Evolutionary conservation across 1,140 invertebrate genomes (phyloP).

Genomic region (Saxidomus purpurata): DNA sequence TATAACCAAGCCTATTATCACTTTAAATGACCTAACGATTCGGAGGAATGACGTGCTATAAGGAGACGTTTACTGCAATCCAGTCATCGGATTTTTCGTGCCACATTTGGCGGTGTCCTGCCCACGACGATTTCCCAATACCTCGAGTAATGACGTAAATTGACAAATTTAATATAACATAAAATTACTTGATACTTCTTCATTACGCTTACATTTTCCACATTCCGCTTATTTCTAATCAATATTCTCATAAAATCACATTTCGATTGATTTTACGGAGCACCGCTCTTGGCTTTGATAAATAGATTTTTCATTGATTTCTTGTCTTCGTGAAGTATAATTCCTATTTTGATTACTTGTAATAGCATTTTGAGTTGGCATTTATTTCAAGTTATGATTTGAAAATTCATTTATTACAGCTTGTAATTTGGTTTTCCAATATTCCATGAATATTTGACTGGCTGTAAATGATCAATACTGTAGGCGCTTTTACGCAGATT

Average conservation of each 20-base stretch:
- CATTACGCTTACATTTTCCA: slow-evolving; percentile 48
- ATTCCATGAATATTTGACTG: slow-evolving; percentile 59
- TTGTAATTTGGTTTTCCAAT: slow-evolving; percentile 56
- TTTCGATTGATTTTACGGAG: slow-evolving; percentile 47
- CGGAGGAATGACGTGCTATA: background rate
- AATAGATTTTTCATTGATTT: slow-evolving; percentile 51
- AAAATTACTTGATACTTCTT: slow-evolving; percentile 39
- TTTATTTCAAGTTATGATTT: slow-evolving; percentile 66
- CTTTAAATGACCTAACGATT: slow-evolving; percentile 1
- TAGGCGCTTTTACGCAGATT: slow-evolving; percentile 14
- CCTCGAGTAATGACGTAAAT: slow-evolving; percentile 44
- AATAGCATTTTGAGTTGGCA: slow-evolving; percentile 63
- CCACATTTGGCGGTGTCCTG: slow-evolving; percentile 1
- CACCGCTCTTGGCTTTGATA: slow-evolving; percentile 29
- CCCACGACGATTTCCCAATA: slow-evolving; percentile 19
- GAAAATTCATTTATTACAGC: slow-evolving; percentile 62
- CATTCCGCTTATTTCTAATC: slow-evolving; percentile 55
- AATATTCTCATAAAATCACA: slow-evolving; percentile 53
- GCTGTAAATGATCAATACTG: slow-evolving; percentile 44
- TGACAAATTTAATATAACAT: slow-evolving; percentile 50
- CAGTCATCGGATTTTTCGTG: slow-evolving; percentile 9
- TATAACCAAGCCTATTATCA: background rate
- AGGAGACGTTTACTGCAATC: background rate
- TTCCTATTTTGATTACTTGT: slow-evolving; percentile 61
- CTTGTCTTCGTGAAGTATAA: slow-evolving; percentile 42